Percentiles rank a stretch among this genome's conserved stretches.
phyloP scores from a whole-genome alignment of 2,113 vertebrate genomes.

The Atrichornis clamosus region DNA sequence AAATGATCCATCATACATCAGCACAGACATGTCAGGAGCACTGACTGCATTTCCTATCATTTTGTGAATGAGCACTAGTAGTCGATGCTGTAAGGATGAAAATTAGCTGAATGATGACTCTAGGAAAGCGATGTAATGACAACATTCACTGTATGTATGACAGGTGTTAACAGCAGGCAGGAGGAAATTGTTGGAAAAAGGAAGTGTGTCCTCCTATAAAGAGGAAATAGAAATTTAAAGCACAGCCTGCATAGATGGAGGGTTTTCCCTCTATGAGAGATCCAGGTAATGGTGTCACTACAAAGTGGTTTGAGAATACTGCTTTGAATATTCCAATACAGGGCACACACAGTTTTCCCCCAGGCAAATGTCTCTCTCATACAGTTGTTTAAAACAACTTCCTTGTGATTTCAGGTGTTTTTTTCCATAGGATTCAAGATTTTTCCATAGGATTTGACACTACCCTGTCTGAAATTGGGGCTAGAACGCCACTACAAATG shows the following conservation, averaged over 20 bases:
- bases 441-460: not conserved
- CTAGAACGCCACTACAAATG: not conserved
- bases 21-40: fast-evolving
- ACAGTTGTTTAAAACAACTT: not conserved
- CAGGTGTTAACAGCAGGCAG: not conserved
- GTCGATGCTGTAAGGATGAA: not conserved
- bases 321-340: not conserved
- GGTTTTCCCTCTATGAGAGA: not conserved
- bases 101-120: not conserved
- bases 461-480: not conserved
- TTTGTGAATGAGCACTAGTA: not conserved
- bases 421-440: not conserved
- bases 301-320: not conserved
- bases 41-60: not conserved
- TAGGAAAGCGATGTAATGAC: not conserved
- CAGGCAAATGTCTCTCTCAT: not conserved
- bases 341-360: not conserved
- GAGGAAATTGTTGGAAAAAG: not conserved
- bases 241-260: not conserved
- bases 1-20: not conserved
- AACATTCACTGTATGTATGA: not conserved
- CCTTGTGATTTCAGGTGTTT: not conserved
- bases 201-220: not conserved
- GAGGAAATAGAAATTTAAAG: not conserved
- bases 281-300: not conserved